A percentile compares a stretch with the other conserved stretches of the same genome.
Conservation (phyloP, 2,113 vertebrate genomes). For the Oxyura jamaicensis region DNA sequence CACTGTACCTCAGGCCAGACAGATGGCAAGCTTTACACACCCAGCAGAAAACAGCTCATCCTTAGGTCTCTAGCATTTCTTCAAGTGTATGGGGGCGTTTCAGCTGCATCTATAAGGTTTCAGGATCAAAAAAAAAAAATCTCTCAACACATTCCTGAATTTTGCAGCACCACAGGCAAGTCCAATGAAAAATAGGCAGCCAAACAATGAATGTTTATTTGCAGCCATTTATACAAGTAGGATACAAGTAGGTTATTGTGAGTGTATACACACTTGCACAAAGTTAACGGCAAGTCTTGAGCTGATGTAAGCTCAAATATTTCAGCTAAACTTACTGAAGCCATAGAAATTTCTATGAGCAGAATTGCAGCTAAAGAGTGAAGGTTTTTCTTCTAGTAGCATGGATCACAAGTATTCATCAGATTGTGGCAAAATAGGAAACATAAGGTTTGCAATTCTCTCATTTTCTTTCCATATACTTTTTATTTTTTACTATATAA, state of each 20-base stretch:
- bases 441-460: rapidly evolving
- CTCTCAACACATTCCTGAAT: rapidly evolving
- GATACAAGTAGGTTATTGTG: rapidly evolving
- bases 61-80: not conserved
- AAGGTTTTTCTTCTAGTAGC: not conserved
- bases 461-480: rapidly evolving
- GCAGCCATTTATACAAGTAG: rapidly evolving
- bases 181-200: no score
- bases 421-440: rapidly evolving
- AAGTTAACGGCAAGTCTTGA: rapidly evolving
- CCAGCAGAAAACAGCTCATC: not conserved
- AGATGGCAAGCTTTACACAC: not conserved
- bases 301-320: not conserved
- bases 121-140: not conserved
- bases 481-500: rapidly evolving
- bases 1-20: not conserved
- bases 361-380: not conserved
- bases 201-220: rapidly evolving
- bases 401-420: rapidly evolving
- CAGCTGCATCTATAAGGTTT: not conserved
- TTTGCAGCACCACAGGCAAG: not conserved
- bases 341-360: not conserved
- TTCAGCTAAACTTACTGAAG: rapidly evolving
- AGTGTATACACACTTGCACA: rapidly evolving
- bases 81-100: rapidly evolving